Evolutionary conservation across 2,797 vertebrate genomes (phyloP), one percentile per base, ranked within the genome.

Genomic region (Hapalemur alaotrensis): DNA sequence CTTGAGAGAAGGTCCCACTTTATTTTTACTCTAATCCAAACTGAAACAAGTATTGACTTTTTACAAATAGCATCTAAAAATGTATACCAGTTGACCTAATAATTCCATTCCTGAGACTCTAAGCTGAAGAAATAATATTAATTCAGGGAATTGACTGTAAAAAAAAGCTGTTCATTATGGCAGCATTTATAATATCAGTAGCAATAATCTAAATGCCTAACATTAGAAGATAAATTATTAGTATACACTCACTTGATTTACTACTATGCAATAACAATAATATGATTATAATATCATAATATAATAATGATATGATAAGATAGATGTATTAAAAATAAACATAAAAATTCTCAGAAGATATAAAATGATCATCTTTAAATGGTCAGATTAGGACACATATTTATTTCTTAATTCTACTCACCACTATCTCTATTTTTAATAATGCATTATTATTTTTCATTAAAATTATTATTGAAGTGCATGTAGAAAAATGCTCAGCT

Each of bases 11-110:
- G 52, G n/a, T 28, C 86, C 54, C 30, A 7, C 28, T 90, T 95
- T 91, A 83, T 90, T 88, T 32, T 83, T 91, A 89, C 12, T 75
- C 18, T 63, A 70, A 63, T 75, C 38, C 75, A 91, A 93, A 95
- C 89, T 82, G 88, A 92, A 96, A 89, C 22, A 94, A 25, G 2
- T 81, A 78, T 65, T 63, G 65, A 69, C 32, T 50, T 3, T 84
- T 95, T 79, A 87, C 67, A 83, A 96, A 70, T 43, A 61, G 28
- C 46, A 72, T 28, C 59, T 70, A 67, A 82, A 90, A 72, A 57
- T 22, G 4, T 50, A 48, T 48, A 67, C 61, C 76, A 25, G 13
- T 88, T 72, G 65, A 81, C 17, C 43, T 61, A 52, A 13, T 73
- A 38, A 65, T 81, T 88, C 30, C 43, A 72, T 65, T 78, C 70